These are phyloP conservation scores for Ataeniobius toweri DNA, from an alignment of 2,797 vertebrate species.

Conservation along the genomic window DNA sequence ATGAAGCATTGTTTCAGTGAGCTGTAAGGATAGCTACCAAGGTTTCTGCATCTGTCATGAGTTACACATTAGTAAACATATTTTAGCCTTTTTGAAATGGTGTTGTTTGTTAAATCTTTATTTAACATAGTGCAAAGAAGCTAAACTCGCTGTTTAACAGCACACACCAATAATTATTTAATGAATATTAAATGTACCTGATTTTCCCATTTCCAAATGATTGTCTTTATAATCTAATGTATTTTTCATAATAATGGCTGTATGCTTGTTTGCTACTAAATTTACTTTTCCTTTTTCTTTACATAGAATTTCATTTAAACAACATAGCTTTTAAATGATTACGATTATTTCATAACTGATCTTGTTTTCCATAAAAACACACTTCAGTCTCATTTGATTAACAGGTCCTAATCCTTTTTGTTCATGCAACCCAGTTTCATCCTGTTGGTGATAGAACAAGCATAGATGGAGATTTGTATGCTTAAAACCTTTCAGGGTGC, in stretches of 20 bases:
- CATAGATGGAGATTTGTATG: not conserved
- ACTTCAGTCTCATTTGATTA: not conserved
- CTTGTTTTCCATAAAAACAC: not conserved
- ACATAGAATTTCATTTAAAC: not conserved
- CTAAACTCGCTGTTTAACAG: no score
- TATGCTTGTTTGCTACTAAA: not conserved
- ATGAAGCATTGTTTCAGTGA: not conserved
- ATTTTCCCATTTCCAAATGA: no score
- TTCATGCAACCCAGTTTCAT: not conserved
- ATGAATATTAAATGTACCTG: no score
- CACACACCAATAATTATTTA: no score
- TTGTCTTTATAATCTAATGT: no score
- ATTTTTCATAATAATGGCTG: no score
- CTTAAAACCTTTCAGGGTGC: not conserved
- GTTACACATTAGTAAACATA: no score
- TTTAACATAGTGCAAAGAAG: no score
- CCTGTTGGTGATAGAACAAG: not conserved
- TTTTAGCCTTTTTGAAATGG: no score
- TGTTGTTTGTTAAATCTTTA: no score
- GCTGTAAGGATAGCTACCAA: no score
- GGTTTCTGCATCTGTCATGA: no score
- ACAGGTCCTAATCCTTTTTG: not conserved
- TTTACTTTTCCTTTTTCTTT: not conserved
- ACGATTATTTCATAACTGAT: not conserved
- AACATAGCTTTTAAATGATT: not conserved